A percentile compares a stretch with the other conserved stretches of the same genome.
phyloP scores from a whole-genome alignment of 1,140 invertebrate species.

The Cydia pomonella region DNA sequence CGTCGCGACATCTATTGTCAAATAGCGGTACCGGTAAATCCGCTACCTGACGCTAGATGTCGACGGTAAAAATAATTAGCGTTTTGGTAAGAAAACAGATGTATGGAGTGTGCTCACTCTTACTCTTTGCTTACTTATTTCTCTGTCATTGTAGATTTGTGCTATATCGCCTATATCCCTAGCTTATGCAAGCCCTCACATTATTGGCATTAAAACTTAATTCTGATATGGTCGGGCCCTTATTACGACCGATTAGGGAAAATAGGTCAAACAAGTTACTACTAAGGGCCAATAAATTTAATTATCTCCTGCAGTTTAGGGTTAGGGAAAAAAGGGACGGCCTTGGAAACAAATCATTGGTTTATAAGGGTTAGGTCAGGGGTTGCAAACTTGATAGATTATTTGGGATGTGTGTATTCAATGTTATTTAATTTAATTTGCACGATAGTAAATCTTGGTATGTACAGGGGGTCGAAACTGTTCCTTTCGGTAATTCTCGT shows the following conservation, averaged over 20 bases:
- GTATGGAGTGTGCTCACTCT: too few species aligned
- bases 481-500: too few species aligned
- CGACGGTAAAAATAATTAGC: too few species aligned
- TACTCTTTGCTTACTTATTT: too few species aligned
- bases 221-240: not conserved
- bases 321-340: slow-evolving; percentile 24
- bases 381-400: not conserved
- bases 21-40: too few species aligned
- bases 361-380: not conserved
- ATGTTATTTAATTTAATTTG: not conserved
- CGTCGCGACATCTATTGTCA: too few species aligned
- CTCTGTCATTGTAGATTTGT: not conserved
- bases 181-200: not conserved
- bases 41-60: too few species aligned
- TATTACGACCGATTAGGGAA: slow-evolving; percentile 20
- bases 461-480: too few species aligned
- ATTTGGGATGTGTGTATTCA: not conserved
- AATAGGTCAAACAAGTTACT: slow-evolving; percentile 20
- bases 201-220: slow-evolving; percentile 10
- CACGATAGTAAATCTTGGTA: not conserved
- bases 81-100: too few species aligned
- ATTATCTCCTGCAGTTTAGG: slow-evolving; percentile 26
- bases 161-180: too few species aligned
- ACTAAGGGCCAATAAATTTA: slow-evolving; percentile 30
- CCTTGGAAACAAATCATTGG: not conserved